Conservation (phyloP, 1,140 invertebrate genomes). For the Chionoecetes opilio region DNA sequence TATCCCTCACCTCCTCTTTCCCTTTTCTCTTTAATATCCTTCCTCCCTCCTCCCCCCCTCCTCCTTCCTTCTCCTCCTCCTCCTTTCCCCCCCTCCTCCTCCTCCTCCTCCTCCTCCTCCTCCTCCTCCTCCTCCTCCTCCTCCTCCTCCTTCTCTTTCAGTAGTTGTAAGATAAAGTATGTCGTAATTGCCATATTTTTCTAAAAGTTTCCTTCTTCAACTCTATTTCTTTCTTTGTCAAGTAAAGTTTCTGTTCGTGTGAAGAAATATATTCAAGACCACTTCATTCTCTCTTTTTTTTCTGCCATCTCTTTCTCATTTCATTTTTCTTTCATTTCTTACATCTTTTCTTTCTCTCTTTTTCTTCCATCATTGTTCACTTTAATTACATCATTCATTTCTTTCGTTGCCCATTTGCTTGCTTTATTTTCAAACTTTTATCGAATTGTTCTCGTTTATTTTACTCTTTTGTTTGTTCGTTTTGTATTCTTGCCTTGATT, state of each 20-base stretch:
- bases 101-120: not conserved
- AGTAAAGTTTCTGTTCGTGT: not conserved
- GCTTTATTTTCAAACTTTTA: too few species aligned
- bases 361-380: not conserved
- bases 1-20: not conserved
- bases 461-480: too few species aligned
- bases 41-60: not conserved
- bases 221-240: not conserved
- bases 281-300: not conserved
- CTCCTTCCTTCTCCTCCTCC: not conserved
- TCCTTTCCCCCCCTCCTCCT: not conserved
- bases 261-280: not conserved
- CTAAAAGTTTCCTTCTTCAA: not conserved
- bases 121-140: not conserved
- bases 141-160: not conserved
- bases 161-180: slow-evolving; percentile 6
- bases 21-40: too few species aligned
- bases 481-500: too few species aligned
- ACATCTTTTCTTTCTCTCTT: not conserved
- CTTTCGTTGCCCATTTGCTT: too few species aligned
- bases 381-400: too few species aligned
- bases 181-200: slow-evolving; percentile 29
- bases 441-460: too few species aligned
- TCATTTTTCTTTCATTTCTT: not conserved
- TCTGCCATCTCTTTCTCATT: too few species aligned